Evolutionary conservation across 53 echinoderm and acorn worm genomes (phyloP).

Genomic region (Echinarachnius parma): DNA sequence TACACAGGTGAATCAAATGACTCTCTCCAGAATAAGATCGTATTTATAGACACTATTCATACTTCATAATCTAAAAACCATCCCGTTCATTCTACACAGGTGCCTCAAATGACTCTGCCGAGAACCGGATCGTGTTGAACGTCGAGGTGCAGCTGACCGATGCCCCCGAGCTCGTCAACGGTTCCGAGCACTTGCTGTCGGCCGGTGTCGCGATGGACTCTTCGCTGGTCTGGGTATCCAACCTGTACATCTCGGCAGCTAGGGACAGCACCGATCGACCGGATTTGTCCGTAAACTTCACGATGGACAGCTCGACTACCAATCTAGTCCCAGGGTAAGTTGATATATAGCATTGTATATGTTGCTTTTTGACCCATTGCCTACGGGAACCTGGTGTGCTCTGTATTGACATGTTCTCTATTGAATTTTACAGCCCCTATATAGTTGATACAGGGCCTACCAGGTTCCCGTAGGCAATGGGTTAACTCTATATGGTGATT

Average conservation of each 20-base stretch:
- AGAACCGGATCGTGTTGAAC: slow-evolving; percentile 15
- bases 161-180: slow-evolving; percentile 2
- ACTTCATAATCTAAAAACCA: no score
- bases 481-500: no score
- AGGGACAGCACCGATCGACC: slow-evolving; percentile 13
- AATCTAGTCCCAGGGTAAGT: slow-evolving; percentile 1
- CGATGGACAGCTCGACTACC: not conserved
- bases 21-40: no score
- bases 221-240: slow-evolving; percentile 32
- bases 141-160: slow-evolving; percentile 32
- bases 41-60: no score
- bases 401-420: no score
- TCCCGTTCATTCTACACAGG: slow-evolving; percentile 9
- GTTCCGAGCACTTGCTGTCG: slow-evolving; percentile 4
- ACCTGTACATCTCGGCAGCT: not conserved
- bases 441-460: no score
- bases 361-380: no score
- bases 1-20: no score
- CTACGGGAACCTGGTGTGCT: no score
- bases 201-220: slow-evolving; percentile 14
- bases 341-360: no score
- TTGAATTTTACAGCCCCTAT: no score
- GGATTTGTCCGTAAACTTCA: not conserved
- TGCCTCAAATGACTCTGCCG: not conserved
- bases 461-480: no score